phyloP scores from a whole-genome alignment of 2,797 vertebrate genomes.

The Rhadinocentrus ornatus region DNA sequence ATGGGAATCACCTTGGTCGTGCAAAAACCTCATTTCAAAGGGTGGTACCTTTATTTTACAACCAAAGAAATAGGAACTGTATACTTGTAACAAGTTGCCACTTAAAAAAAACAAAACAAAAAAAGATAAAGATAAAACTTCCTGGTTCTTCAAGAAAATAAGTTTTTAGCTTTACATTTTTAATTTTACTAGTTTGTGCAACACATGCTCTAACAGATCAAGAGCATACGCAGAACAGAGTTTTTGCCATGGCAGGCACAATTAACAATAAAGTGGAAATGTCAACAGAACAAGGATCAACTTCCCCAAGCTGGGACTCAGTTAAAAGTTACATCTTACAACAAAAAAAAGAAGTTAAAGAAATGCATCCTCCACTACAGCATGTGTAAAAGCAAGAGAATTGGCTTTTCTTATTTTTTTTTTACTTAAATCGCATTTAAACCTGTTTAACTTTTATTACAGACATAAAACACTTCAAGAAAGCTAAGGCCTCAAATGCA shows the following conservation, averaged over 20 bases:
- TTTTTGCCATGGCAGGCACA: background rate
- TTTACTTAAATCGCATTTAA: constrained; percentile 6
- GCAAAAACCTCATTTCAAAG: background rate
- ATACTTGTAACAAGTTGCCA: too few species aligned
- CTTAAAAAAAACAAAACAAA: too few species aligned
- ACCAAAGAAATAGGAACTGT: too few species aligned
- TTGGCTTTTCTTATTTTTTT: background rate
- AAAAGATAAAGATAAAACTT: background rate
- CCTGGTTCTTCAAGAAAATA: background rate
- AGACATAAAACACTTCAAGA: background rate
- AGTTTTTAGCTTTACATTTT: constrained; percentile 24
- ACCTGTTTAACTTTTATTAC: background rate
- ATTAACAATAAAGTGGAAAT: background rate
- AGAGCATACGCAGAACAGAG: constrained; percentile 25
- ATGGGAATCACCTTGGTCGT: background rate
- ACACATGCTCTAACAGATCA: constrained; percentile 33
- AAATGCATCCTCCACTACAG: constrained; percentile 1
- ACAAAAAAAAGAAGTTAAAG: background rate
- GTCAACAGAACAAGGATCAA: constrained; percentile 8
- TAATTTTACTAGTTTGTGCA: constrained; percentile 36
- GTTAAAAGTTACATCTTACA: background rate
- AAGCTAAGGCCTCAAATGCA: background rate
- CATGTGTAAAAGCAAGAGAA: constrained; percentile 7
- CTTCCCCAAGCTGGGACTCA: constrained; percentile 4
- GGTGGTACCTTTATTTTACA: too few species aligned